Conservation (phyloP, 2,888 invertebrate genomes). For the Junonia oenone region DNA sequence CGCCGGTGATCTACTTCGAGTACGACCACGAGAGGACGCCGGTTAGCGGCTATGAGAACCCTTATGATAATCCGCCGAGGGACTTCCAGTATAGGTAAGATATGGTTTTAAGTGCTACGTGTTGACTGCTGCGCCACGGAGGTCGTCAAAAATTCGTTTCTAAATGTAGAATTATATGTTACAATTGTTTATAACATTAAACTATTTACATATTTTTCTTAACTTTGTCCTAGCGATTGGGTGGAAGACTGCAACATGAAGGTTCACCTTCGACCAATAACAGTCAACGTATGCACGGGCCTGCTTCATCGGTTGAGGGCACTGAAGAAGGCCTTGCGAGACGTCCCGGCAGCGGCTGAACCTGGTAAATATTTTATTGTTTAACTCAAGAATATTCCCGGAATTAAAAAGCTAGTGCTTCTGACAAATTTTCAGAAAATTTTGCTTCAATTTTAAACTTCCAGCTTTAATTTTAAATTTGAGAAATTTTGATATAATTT, state of each 20-base stretch:
- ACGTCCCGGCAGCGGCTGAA: slow-evolving; percentile 34
- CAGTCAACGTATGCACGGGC: slow-evolving; percentile 42
- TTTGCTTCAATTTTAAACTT: too few species aligned
- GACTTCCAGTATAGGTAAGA: slow-evolving; percentile 69
- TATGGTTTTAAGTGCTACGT: too few species aligned
- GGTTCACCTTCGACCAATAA: slow-evolving; percentile 43
- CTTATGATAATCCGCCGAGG: slow-evolving; percentile 55
- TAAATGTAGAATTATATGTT: too few species aligned
- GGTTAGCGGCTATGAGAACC: slow-evolving; percentile 38
- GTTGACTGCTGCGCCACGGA: too few species aligned
- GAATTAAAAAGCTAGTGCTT: too few species aligned
- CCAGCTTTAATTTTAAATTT: too few species aligned
- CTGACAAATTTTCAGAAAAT: too few species aligned
- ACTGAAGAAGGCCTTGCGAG: slow-evolving; percentile 35
- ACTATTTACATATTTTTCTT: background rate
- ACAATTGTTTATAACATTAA: background rate
- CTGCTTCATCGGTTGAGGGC: slow-evolving; percentile 49
- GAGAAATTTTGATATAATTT: too few species aligned
- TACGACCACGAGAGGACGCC: slow-evolving; percentile 54
- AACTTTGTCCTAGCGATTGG: slow-evolving; percentile 53
- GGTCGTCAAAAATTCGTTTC: too few species aligned
- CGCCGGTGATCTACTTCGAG: slow-evolving; percentile 48
- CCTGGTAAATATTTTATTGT: slow-evolving; percentile 34
- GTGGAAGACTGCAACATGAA: slow-evolving; percentile 46
- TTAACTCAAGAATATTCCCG: background rate